These are phyloP conservation scores for Balearica regulorum DNA, from an alignment of 2,797 vertebrate species.

Conservation along the genomic window DNA sequence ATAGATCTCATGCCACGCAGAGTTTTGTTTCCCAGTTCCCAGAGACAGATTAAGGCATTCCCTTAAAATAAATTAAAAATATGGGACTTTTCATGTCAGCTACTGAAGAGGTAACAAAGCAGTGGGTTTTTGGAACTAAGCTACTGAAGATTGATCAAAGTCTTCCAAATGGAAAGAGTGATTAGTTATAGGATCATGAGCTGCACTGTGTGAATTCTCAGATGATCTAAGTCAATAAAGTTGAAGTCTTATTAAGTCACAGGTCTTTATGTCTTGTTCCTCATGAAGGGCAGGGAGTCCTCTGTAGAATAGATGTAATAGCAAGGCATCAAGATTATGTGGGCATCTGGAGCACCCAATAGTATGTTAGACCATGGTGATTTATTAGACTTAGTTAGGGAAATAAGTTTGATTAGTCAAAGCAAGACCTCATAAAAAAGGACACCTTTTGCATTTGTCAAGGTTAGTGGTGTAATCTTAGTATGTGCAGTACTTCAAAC, in stretches of 20 bases:
- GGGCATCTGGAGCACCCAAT: neutral
- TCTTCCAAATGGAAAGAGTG: neutral
- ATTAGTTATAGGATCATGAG: neutral
- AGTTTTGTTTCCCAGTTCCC: neutral
- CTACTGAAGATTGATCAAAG: neutral
- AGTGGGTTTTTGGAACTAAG: neutral
- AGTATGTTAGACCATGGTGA: neutral
- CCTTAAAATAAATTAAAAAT: neutral
- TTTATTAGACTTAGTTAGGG: neutral
- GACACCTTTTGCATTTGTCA: neutral
- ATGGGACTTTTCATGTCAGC: neutral
- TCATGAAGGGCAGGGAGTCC: neutral
- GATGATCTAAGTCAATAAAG: neutral
- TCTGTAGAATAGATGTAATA: neutral
- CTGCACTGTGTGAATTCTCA: neutral
- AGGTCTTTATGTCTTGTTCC: neutral
- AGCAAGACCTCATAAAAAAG: neutral
- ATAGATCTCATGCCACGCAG: neutral
- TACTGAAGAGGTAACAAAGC: neutral
- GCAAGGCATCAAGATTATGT: neutral
- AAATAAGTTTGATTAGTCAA: neutral
- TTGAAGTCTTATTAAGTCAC: neutral
- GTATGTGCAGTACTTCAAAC: neutral
- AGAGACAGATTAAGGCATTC: neutral
- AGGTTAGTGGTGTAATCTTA: neutral